Evolutionary conservation across 2,797 vertebrate genomes (phyloP).

Genomic region (Pipistrellus pipistrellus): DNA sequence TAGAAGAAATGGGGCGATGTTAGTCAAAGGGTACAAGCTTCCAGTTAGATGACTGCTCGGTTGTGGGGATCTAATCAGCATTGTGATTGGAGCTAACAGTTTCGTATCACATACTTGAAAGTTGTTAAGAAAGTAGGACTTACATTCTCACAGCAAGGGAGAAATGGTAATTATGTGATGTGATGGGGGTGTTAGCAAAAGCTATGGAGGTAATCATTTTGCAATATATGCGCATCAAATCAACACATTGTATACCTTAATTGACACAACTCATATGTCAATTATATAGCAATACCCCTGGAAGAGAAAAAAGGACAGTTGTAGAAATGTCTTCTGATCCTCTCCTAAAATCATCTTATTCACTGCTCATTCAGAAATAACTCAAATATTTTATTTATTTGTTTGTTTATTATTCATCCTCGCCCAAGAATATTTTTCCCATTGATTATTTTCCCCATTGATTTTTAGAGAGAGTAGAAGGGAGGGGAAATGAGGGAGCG

Average conservation of each 20-base stretch:
- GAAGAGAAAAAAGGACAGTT: background rate
- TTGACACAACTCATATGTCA: background rate
- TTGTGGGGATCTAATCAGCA: background rate
- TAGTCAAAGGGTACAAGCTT: background rate
- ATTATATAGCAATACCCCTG: background rate
- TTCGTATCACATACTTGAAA: background rate
- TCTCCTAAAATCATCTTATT: background rate
- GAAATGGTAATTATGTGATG: background rate
- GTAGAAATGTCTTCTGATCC: background rate
- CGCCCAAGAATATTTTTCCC: too few relatives aligned
- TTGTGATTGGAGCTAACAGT: background rate
- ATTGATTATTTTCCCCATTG: too few relatives aligned
- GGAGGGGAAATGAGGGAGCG: too few relatives aligned
- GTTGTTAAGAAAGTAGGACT: background rate
- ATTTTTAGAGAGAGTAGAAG: too few relatives aligned
- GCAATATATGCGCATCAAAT: background rate
- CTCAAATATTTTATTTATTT: background rate
- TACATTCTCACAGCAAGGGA: background rate
- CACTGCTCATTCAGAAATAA: constrained; percentile 12
- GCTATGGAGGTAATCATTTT: background rate
- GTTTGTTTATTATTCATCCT: too few relatives aligned
- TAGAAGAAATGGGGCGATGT: background rate
- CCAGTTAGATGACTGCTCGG: background rate
- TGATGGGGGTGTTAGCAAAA: background rate
- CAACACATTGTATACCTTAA: background rate